Conservation (phyloP, 2,888 invertebrate genomes). For the Keiferia lycopersicella region DNA sequence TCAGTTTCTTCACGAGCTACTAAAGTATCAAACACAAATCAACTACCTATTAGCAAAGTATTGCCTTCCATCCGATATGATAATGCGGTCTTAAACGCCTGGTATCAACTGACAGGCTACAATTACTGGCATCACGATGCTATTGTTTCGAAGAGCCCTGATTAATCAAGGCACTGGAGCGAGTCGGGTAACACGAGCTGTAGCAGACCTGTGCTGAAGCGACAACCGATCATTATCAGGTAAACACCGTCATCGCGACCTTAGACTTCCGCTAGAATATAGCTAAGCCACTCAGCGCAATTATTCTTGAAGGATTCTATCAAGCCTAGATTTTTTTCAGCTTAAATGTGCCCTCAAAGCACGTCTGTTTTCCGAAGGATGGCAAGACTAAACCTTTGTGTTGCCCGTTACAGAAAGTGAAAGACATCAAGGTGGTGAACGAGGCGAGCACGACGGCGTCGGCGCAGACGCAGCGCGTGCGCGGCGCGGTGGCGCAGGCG, state of each 20-base stretch:
- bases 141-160: conserved; percentile 10
- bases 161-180: conserved; percentile 8
- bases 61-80: conserved; percentile 3
- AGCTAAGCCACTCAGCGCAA: not conserved
- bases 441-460: conserved; percentile 46
- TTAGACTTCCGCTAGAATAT: conserved; percentile 5
- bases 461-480: conserved; percentile 41
- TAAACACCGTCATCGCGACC: conserved; percentile 7
- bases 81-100: not conserved
- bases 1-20: not conserved
- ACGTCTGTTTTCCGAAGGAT: no score
- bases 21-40: not conserved
- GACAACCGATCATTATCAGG: conserved; percentile 11
- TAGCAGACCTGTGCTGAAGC: not conserved
- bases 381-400: not conserved
- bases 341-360: no score
- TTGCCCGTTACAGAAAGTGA: conserved; percentile 82
- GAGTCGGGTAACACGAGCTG: not conserved
- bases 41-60: not conserved
- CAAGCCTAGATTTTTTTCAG: no score
- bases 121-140: not conserved
- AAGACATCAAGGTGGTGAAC: conserved; percentile 80
- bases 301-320: not conserved
- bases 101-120: conserved; percentile 4
- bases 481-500: conserved; percentile 74